These are phyloP conservation scores for Remorina albescens DNA, from an alignment of 2,797 vertebrate species.

Conservation along the genomic window DNA sequence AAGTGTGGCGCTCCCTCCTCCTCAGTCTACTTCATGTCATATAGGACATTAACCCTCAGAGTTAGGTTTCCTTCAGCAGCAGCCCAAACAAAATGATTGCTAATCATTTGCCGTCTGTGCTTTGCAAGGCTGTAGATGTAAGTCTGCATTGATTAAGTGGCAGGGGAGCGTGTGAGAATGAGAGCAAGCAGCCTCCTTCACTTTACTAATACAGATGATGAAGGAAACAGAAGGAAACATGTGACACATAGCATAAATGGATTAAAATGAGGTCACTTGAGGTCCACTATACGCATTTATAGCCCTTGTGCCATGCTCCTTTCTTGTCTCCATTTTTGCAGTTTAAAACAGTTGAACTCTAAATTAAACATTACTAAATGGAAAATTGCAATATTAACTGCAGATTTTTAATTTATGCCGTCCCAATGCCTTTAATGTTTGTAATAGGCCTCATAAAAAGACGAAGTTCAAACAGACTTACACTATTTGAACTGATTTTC, in stretches of 20 bases:
- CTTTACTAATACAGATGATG: conserved; percentile 48
- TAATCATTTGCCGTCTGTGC: conserved; percentile 70
- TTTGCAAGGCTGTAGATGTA: conserved; percentile 51
- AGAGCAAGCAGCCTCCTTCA: conserved; percentile 27
- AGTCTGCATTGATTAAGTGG: conserved; percentile 71
- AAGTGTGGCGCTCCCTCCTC: conserved; percentile 57
- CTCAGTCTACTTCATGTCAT: conserved; percentile 55
- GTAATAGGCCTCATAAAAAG: conserved; percentile 4
- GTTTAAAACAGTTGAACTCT: conserved; percentile 3
- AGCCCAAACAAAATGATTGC: conserved; percentile 73
- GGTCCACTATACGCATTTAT: conserved; percentile 4
- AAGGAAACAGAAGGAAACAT: background rate
- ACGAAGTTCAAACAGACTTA: conserved; percentile 25
- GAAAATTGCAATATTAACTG: background rate
- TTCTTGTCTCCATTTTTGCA: background rate
- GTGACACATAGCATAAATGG: conserved; percentile 41
- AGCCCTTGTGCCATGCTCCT: background rate
- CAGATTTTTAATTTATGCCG: background rate
- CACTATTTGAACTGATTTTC: conserved; percentile 60
- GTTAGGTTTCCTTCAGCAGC: conserved; percentile 69
- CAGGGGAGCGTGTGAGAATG: conserved; percentile 26
- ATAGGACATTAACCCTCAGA: conserved; percentile 68
- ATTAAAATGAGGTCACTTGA: conserved; percentile 37
- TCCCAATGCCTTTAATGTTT: background rate
- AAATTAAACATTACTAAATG: background rate